Percentiles rank a stretch among this genome's conserved stretches.
These are phyloP conservation scores for Drosophila ochracea DNA, from an alignment of 2,888 invertebrate genomes.

Conservation along the genomic window DNA sequence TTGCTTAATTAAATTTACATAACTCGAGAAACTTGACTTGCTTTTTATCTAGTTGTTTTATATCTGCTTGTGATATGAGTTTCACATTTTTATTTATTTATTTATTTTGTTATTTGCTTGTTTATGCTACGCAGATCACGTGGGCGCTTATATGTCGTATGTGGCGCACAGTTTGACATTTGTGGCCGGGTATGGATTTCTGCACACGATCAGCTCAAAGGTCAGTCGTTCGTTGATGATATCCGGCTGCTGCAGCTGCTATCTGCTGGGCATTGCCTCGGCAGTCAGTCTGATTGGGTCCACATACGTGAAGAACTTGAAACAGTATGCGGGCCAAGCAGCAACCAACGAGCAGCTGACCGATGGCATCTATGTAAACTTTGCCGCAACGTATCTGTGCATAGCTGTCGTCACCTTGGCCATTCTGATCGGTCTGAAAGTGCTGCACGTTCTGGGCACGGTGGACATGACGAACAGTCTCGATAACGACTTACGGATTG, in stretches of 20 bases:
- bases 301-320: conserved; percentile 65
- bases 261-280: conserved; percentile 79
- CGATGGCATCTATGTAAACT: conserved; percentile 78
- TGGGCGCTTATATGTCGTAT: conserved; percentile 82
- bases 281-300: conserved; percentile 78
- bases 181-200: conserved; percentile 77
- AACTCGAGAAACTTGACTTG: background rate
- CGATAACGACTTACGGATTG: conserved; percentile 81
- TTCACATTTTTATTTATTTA: background rate
- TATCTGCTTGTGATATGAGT: background rate
- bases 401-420: conserved; percentile 64
- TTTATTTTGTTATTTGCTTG: background rate
- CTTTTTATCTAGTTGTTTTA: background rate
- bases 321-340: conserved; percentile 37
- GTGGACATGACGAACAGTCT: conserved; percentile 80
- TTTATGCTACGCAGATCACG: conserved; percentile 65
- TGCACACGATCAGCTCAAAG: conserved; percentile 80
- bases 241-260: conserved; percentile 76
- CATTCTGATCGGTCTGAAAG: conserved; percentile 73
- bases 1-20: background rate
- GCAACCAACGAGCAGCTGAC: conserved; percentile 56
- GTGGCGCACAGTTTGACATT: conserved; percentile 81
- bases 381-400: conserved; percentile 79
- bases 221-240: conserved; percentile 73
- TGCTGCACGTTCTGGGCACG: conserved; percentile 74